Percentiles rank a stretch among this genome's conserved stretches.
These are phyloP conservation scores for Berghia stephanieae DNA, from an alignment of 1,140 invertebrate genomes.

Conservation along the genomic window DNA sequence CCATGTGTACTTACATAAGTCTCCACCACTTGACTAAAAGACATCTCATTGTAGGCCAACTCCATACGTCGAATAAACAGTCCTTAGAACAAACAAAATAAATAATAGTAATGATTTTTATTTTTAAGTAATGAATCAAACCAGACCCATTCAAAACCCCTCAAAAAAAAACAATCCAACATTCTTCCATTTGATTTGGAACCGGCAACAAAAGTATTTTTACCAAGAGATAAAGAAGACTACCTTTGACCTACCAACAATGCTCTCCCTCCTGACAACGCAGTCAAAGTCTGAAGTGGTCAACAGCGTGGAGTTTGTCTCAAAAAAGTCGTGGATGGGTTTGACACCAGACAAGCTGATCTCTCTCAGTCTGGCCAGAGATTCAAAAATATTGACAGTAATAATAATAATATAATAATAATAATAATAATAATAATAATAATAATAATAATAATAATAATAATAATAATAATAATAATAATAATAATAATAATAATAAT, in stretches of 20 bases:
- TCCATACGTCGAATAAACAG: slow-evolving; percentile 83
- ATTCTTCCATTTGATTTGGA: background rate
- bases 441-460: too few species aligned
- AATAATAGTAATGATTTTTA: background rate
- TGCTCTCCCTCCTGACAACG: slow-evolving; percentile 21
- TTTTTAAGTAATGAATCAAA: background rate
- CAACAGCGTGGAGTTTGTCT: slow-evolving; percentile 6
- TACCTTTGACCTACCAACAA: slow-evolving; percentile 13
- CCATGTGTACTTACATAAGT: slow-evolving; percentile 33
- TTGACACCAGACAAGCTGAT: background rate
- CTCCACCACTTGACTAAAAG: slow-evolving; percentile 77
- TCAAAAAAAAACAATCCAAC: background rate
- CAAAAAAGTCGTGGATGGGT: slow-evolving; percentile 21
- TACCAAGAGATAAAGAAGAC: background rate
- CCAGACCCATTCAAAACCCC: background rate
- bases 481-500: too few species aligned
- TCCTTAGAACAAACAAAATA: slow-evolving; percentile 68
- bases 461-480: too few species aligned
- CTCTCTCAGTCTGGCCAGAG: background rate
- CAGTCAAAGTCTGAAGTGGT: background rate
- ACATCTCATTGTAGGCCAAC: slow-evolving; percentile 81
- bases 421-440: too few species aligned
- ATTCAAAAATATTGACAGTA: too few species aligned
- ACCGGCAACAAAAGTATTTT: background rate
- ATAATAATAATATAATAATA: too few species aligned